phyloP scores from a whole-genome alignment of 2,113 vertebrate genomes.

The Ceyx cyanopectus region DNA sequence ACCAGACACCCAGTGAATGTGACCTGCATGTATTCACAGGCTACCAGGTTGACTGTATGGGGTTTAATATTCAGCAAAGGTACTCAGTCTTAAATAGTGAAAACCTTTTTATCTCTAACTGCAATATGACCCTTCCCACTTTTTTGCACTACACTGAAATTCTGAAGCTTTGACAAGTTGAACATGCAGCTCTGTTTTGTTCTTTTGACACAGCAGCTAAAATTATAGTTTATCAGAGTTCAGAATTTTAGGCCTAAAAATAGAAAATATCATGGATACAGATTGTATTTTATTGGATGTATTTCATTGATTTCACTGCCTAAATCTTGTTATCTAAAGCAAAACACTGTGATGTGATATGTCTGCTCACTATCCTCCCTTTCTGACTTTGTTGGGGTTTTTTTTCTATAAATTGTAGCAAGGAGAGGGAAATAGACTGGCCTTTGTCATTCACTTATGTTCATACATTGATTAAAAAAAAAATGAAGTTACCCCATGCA shows the following conservation, averaged over 20 bases:
- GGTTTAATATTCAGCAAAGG: not conserved
- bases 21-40: not conserved
- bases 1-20: not conserved
- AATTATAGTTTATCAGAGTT: not conserved
- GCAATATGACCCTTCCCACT: not conserved
- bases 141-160: not conserved
- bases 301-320: not conserved
- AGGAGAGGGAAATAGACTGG: not conserved
- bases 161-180: not conserved
- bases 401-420: not conserved
- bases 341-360: not conserved
- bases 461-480: not conserved
- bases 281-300: not conserved
- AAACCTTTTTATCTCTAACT: not conserved
- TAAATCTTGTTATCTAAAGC: not conserved
- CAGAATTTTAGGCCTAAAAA: not conserved
- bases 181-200: not conserved
- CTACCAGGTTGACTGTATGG: not conserved
- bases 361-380: rapidly evolving
- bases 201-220: not conserved
- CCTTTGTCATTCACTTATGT: rapidly evolving
- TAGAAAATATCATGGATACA: not conserved
- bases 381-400: not conserved
- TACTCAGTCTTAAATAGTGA: not conserved
- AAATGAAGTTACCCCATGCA: not conserved